These are phyloP conservation scores for Agonopterix heracliana DNA, from an alignment of 2,888 invertebrate genomes.

Conservation along the genomic window DNA sequence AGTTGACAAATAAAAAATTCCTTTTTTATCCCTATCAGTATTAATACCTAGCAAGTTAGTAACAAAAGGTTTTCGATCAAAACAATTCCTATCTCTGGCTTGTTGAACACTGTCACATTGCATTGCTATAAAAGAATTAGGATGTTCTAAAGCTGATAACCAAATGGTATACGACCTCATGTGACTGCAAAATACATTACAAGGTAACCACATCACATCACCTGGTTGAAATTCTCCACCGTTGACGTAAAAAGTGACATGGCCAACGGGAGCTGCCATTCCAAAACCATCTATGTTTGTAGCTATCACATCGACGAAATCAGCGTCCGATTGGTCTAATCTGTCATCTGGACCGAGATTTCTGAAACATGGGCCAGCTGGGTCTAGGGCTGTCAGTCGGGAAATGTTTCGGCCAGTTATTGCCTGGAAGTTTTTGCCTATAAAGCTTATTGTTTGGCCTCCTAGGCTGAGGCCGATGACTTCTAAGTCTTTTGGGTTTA, in stretches of 20 bases:
- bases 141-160: slow-evolving; percentile 35
- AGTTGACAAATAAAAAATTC: slow-evolving; percentile 39
- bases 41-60: slow-evolving; percentile 35
- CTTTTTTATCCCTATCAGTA: slow-evolving; percentile 28
- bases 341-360: slow-evolving; percentile 44
- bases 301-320: slow-evolving; percentile 45
- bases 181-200: slow-evolving; percentile 38
- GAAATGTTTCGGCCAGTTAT: slow-evolving; percentile 43
- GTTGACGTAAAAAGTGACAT: slow-evolving; percentile 56
- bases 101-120: slow-evolving; percentile 42
- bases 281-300: slow-evolving; percentile 57
- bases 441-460: slow-evolving; percentile 48
- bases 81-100: slow-evolving; percentile 36
- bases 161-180: slow-evolving; percentile 32
- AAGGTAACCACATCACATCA: slow-evolving; percentile 31
- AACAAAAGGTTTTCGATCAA: slow-evolving; percentile 27
- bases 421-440: slow-evolving; percentile 41
- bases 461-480: slow-evolving; percentile 52
- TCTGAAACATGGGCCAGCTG: slow-evolving; percentile 56
- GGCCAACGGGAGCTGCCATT: slow-evolving; percentile 51
- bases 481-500: slow-evolving; percentile 45
- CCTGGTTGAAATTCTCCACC: slow-evolving; percentile 53
- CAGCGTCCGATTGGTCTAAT: slow-evolving; percentile 47
- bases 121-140: slow-evolving; percentile 35
- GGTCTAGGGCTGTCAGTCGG: slow-evolving; percentile 40